These are phyloP conservation scores for Glomeris maerens DNA, from an alignment of 1,140 invertebrate species.

Conservation along the genomic window DNA sequence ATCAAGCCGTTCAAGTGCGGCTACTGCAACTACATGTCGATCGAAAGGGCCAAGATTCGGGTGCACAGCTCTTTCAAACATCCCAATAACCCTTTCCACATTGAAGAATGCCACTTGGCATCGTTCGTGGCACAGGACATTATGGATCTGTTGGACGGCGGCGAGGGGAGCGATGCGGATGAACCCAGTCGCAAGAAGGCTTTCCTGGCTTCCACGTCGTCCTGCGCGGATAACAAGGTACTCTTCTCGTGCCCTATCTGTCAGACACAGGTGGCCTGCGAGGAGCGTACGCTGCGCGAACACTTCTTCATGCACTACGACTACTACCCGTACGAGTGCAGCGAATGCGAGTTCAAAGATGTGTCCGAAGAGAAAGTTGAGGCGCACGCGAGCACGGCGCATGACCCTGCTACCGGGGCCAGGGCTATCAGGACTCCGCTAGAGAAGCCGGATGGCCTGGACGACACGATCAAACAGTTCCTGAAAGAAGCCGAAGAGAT, in stretches of 20 bases:
- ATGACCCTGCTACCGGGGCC: slow-evolving; percentile 1
- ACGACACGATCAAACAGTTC: slow-evolving; percentile 8
- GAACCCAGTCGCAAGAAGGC: neutral
- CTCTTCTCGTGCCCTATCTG: slow-evolving; percentile 11
- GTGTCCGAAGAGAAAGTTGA: slow-evolving; percentile 3
- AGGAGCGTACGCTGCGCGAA: neutral
- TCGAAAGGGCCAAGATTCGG: slow-evolving; percentile 15
- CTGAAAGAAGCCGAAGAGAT: slow-evolving; percentile 1
- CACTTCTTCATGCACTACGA: slow-evolving; percentile 15
- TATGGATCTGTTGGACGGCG: neutral
- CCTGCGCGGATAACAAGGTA: neutral
- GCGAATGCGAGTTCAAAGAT: slow-evolving; percentile 9
- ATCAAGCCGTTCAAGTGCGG: slow-evolving; percentile 13
- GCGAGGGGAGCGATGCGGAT: neutral
- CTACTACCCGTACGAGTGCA: slow-evolving; percentile 12
- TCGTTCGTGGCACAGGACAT: neutral
- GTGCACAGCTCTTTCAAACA: slow-evolving; percentile 12
- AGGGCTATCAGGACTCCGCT: neutral
- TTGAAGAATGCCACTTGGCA: slow-evolving; percentile 7
- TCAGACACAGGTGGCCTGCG: slow-evolving; percentile 1
- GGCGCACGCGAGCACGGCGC: neutral
- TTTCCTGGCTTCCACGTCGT: neutral
- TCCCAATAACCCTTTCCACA: slow-evolving; percentile 9
- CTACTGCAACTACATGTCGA: slow-evolving; percentile 13
- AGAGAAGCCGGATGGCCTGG: slow-evolving; percentile 6